These are phyloP conservation scores for Limonius californicus DNA, from an alignment of 1,140 invertebrate genomes.

Conservation along the genomic window DNA sequence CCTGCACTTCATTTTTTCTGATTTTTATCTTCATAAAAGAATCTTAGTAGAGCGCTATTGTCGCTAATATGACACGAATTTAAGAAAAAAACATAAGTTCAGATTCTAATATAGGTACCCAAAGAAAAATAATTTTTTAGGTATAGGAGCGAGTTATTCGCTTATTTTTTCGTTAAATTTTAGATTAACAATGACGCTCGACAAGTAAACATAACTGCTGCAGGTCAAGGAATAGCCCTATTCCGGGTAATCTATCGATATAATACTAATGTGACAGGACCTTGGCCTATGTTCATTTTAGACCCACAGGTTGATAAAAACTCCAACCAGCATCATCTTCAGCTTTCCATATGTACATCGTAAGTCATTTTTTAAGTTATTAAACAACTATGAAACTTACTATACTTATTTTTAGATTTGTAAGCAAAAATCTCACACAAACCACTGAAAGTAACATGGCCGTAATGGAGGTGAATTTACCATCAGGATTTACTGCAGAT, in stretches of 20 bases:
- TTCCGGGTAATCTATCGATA: constrained; percentile 81
- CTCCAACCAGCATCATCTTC: constrained; percentile 77
- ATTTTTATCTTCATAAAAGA: too few species aligned
- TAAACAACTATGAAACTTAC: background rate
- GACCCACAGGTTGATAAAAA: constrained; percentile 85
- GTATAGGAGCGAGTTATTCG: too few species aligned
- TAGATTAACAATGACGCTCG: constrained; percentile 37
- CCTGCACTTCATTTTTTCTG: too few species aligned
- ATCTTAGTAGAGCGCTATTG: too few species aligned
- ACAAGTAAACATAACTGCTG: constrained; percentile 53
- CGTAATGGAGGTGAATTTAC: constrained; percentile 81
- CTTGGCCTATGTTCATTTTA: constrained; percentile 83
- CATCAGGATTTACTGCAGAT: constrained; percentile 82
- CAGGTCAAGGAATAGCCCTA: constrained; percentile 78
- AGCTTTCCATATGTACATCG: constrained; percentile 83
- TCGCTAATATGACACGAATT: too few species aligned
- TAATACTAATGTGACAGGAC: constrained; percentile 84
- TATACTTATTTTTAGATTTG: constrained; percentile 52
- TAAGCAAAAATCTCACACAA: constrained; percentile 46
- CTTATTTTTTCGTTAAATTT: constrained; percentile 16
- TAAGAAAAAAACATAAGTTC: too few species aligned
- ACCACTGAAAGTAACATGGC: constrained; percentile 76
- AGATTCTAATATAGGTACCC: too few species aligned
- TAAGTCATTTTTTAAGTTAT: constrained; percentile 43
- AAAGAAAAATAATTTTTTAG: too few species aligned